Base-by-base conservation (phyloP, 2,888 invertebrate genomes). In the Drosophila austrosaltans region DNA sequence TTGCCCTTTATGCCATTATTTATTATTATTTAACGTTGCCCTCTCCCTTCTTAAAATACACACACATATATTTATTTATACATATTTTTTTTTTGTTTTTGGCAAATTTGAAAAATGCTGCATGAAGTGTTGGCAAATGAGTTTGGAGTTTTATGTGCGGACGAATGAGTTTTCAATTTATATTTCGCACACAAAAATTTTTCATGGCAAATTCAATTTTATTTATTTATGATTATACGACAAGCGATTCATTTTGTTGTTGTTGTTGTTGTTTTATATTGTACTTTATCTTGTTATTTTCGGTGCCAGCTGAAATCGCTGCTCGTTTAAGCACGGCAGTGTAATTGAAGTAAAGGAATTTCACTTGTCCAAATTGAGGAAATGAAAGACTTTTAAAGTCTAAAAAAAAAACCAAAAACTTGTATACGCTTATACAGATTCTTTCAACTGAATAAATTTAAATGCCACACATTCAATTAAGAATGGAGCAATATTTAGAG, bases 111-210 rank as follows among this genome's bases (percentile, higher is more conserved):
- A 82, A 77, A 87, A 87, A 82, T 81, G 75, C 66, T 77, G 71
- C 69, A 66, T 69, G 78, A 76, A 78, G 82, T 82, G 80, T 77
- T 84, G 80, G 87, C 77, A 78, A 82, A 87, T 84, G 84, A 84
- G 87, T 85, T 82, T 82, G 70, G 75, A 82, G 77, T 87, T 87
- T 82, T 72, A 79, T 82, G 76, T 77, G 81, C 83, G 85, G 80
- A 56, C 87, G 88, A 82, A 85, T 85, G 86, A 81, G 88, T 85
- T 87, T 85, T 82, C 86, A 87, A 87, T 87, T 86, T 88, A 86
- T 86, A 68, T 83, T 86, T 83, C 71, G 68, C 68, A 57, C 66
- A 36, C 66, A 30, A 30, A 69, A 72, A 76, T 72, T 69, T 68
- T 86, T 88, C 75, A 75, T 77, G 69, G 79, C 53, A 67, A 86